Evolutionary conservation across 1,140 invertebrate species (phyloP), one percentile per base, ranked within the genome.

Genomic region (Ceratosolen fusciceps): DNA sequence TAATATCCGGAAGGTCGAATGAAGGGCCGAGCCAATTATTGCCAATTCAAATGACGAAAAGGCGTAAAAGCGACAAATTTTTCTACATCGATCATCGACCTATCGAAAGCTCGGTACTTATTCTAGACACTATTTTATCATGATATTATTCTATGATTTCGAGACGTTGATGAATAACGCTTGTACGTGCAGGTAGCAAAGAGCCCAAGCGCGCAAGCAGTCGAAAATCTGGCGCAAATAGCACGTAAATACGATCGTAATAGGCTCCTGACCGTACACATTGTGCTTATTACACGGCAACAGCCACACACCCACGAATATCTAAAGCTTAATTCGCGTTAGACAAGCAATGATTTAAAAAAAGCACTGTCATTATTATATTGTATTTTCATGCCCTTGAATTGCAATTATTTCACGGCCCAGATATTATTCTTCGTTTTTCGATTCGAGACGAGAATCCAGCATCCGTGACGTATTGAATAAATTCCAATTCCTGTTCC

Each of bases 301-400:
- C n/a, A n/a, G n/a, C n/a, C n/a, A n/a, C n/a, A n/a, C n/a, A n/a
- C n/a, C n/a, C 58, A 49, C 26, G 62, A 34, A 60, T 72, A 24
- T 52, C 71, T 71, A 52, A 78, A 78, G 76, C 67, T 62, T 77
- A 34, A 58, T 43, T 70, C 37, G 29, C 9, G 52, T 74, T 37
- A 2, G 37, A 47, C 47, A 77, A 73, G 56, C 56, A 34, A 52
- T 54, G 56, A n/a, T n/a, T n/a, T n/a, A n/a, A n/a, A 62, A 62
- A 78, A 72, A 72, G 54, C 62, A 43, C 2, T 34, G 24, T 5
- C 68, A 14, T 49, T 26, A n/a, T n/a, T n/a, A 7, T 24, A 10
- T 19, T 21, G 14, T 2, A n/a, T 39, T 49, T 31, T 26, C 39
- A 16, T 37, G 12, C n/a, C 56, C 1, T 65, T 54, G 37, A 62